Conservation (phyloP, 2,888 invertebrate species). For the Dynastes maya region DNA sequence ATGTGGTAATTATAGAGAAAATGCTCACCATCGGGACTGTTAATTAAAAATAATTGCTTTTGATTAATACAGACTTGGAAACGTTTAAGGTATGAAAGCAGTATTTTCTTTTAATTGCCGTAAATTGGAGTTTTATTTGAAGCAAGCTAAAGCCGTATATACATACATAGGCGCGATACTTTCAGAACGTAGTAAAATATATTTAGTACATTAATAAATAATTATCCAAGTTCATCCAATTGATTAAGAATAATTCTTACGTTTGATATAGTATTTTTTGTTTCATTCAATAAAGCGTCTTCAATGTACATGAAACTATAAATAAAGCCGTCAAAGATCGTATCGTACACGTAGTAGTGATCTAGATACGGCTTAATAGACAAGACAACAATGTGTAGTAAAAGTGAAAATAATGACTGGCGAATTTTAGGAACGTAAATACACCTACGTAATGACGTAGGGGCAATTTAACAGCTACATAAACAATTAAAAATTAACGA, state of each 20-base stretch:
- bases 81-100: conserved; percentile 1
- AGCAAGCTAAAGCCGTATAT: no score
- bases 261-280: no score
- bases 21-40: conserved; percentile 6
- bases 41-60: conserved; percentile 42
- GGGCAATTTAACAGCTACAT: conserved; percentile 28
- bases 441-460: conserved; percentile 43
- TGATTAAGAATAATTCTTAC: no score
- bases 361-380: conserved; percentile 41
- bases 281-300: conserved; percentile 19
- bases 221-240: no score
- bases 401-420: conserved; percentile 50
- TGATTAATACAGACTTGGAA: conserved; percentile 15
- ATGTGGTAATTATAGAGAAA: conserved; percentile 34
- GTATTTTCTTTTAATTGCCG: conserved; percentile 6
- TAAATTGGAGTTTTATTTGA: background rate
- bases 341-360: conserved; percentile 20
- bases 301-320: conserved; percentile 4
- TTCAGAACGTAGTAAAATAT: no score
- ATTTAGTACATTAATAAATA: no score
- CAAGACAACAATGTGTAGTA: conserved; percentile 44
- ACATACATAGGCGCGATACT: no score
- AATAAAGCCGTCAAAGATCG: conserved; percentile 30
- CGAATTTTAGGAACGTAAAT: conserved; percentile 44
- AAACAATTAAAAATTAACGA: conserved; percentile 40